phyloP scores from a whole-genome alignment of 2,113 vertebrate genomes.

The Eubucco bourcierii region DNA sequence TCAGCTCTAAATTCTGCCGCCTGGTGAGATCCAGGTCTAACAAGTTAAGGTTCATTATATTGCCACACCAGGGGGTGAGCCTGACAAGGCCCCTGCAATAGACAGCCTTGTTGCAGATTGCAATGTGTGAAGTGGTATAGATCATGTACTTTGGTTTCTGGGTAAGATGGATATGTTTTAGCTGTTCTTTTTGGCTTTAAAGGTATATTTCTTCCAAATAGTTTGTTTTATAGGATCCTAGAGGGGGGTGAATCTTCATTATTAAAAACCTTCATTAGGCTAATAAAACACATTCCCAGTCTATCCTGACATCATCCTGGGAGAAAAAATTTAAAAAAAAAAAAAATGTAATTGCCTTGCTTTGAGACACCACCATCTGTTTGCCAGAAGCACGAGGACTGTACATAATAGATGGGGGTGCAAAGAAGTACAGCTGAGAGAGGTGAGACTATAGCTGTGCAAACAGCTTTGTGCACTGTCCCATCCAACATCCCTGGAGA shows the following conservation, averaged over 20 bases:
- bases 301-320: background rate
- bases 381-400: background rate
- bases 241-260: background rate
- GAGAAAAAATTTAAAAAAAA: background rate
- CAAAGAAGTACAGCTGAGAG: background rate
- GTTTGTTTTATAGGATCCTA: background rate
- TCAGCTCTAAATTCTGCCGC: background rate
- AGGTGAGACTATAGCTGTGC: background rate
- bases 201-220: background rate
- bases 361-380: slow-evolving; percentile 10
- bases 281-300: background rate
- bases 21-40: background rate
- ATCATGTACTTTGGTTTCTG: background rate
- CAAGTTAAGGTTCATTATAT: background rate
- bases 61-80: background rate
- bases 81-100: background rate
- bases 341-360: background rate
- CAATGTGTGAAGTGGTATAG: background rate
- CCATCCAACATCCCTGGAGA: background rate
- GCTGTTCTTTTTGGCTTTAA: background rate
- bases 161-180: background rate
- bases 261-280: background rate
- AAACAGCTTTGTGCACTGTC: background rate
- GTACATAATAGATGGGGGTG: background rate
- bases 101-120: background rate